Evolutionary conservation across 2,888 invertebrate species (phyloP), one percentile per base, ranked within the genome.

Genomic region (Choristoneura rosaceana): DNA sequence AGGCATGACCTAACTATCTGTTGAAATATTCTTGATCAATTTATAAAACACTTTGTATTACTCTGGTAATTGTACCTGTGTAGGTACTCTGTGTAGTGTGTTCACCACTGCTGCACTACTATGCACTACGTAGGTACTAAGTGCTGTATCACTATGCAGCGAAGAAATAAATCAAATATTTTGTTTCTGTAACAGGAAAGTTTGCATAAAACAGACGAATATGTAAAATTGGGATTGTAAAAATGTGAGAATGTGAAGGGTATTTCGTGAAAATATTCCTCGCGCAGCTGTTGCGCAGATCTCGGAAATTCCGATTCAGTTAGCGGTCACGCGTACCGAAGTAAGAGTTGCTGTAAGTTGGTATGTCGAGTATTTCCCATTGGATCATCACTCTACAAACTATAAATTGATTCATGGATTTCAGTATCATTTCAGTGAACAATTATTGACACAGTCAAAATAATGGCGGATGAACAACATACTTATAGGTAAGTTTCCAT

Each of bases 261-360:
- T 79, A 81, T 87, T 88, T 85, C 80, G 58, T 77, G 76, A 81
- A 88, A 87, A 89, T 86, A 89, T 90, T 88, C 85, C 71, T 79
- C 74, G 81, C 79, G 78, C 89, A 90, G 88, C 85, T 89, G 89
- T 86, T 85, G 81, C 85, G 75, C 78, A 77, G 78, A 81, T 81
- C 84, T 82, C 80, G 76, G 79, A 80, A 80, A 87, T 87, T 84
- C 82, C 77, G 62, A 65, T 73, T 74, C 65, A 68, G 70, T 75
- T 67, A 69, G 17, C 69, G 73, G 73, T 69, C 69, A 66, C 64
- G 59, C 60, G 69, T 41, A 47, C 14, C 38, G 43, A 67, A 50
- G 60, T 65, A 47, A 8, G 45, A 61, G 33, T 41, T 17, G 34
- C 15, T 41, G 15, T 62, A 69, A 62, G 14, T 62, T 63, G 55